Conservation (phyloP, 2,113 vertebrate genomes). For the Desmodus rotundus region DNA sequence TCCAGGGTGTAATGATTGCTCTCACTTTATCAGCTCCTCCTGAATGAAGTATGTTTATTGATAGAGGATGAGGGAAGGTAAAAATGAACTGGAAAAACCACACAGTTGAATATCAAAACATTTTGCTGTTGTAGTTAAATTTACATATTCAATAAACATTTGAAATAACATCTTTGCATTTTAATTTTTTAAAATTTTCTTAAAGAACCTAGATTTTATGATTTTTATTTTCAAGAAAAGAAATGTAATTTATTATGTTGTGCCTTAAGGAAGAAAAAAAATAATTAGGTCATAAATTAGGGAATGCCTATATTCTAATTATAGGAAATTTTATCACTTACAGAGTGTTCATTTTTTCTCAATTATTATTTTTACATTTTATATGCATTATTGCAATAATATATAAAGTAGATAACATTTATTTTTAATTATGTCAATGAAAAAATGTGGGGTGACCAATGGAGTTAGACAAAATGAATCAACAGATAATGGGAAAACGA, state of each 20-base stretch:
- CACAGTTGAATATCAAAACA: constrained; percentile 29
- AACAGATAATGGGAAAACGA: background rate
- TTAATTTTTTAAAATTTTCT: constrained; percentile 43
- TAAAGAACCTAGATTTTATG: constrained; percentile 35
- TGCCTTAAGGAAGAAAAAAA: constrained; percentile 22
- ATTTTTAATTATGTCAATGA: background rate
- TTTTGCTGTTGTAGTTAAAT: constrained; percentile 1
- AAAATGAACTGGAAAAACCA: background rate
- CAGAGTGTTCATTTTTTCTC: background rate
- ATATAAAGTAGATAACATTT: background rate
- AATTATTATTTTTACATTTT: constrained; percentile 25
- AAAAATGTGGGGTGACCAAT: background rate
- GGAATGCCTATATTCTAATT: constrained; percentile 27
- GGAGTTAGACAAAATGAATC: background rate
- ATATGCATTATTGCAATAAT: background rate
- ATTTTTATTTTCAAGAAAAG: constrained; percentile 1
- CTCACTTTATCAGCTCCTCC: background rate
- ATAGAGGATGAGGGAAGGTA: background rate
- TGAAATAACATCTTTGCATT: constrained; percentile 21
- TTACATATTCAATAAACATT: constrained; percentile 47
- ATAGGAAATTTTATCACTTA: background rate
- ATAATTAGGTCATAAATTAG: constrained; percentile 51
- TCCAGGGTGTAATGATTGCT: background rate
- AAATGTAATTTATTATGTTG: constrained; percentile 22
- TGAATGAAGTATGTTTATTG: background rate